A percentile compares a stretch with the other conserved stretches of the same genome.
These are phyloP conservation scores for Eufriesea mexicana DNA, from an alignment of 1,140 invertebrate genomes.

Conservation along the genomic window DNA sequence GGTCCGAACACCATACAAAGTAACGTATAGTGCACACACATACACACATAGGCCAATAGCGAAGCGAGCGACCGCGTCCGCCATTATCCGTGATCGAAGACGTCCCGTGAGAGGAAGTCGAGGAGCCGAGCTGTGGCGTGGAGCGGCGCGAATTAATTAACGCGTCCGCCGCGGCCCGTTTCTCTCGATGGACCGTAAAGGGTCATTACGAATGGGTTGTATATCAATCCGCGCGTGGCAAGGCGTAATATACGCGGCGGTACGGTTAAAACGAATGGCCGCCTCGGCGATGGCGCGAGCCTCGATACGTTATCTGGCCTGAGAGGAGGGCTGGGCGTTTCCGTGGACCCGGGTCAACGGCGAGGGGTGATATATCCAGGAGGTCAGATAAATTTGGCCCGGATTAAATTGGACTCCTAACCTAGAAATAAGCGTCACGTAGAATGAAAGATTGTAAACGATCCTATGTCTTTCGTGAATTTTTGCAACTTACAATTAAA, in stretches of 20 bases:
- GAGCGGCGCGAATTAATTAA: conserved; percentile 59
- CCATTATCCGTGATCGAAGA: conserved; percentile 5
- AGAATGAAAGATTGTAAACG: background rate
- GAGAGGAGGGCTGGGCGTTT: conserved; percentile 32
- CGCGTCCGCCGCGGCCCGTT: conserved; percentile 22
- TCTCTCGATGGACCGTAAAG: conserved; percentile 52
- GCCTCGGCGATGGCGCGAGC: conserved; percentile 64
- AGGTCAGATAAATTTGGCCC: conserved; percentile 75
- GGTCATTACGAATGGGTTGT: conserved; percentile 63
- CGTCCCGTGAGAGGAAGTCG: background rate
- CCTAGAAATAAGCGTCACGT: too few species aligned
- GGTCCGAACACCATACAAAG: too few species aligned
- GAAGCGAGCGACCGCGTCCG: too few species aligned
- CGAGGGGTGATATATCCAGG: conserved; percentile 56
- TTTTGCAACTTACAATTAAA: background rate
- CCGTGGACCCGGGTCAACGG: conserved; percentile 58
- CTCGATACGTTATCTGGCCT: conserved; percentile 73
- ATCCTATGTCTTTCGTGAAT: conserved; percentile 14
- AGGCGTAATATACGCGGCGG: conserved; percentile 65
- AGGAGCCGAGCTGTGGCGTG: background rate
- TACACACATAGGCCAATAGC: too few species aligned
- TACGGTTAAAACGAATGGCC: conserved; percentile 57
- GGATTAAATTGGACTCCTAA: too few species aligned
- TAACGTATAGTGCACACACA: too few species aligned
- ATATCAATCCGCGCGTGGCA: conserved; percentile 63